Evolutionary conservation across 2,797 vertebrate genomes (phyloP).

Genomic region (Epinephelus coioides): DNA sequence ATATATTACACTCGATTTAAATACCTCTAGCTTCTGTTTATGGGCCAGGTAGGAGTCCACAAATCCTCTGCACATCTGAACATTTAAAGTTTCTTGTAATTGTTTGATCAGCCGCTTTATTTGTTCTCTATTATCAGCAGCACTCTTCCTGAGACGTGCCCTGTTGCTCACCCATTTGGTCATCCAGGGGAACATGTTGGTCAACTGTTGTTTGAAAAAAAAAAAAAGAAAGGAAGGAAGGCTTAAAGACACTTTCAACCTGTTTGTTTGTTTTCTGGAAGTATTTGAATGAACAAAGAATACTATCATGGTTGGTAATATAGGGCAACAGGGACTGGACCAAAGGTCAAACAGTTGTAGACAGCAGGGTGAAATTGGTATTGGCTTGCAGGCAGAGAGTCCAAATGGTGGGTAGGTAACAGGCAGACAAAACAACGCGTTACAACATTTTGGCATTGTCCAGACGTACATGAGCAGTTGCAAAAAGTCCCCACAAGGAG

Average conservation of each 20-base stretch:
- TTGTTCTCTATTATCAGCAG: not conserved
- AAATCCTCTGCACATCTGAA: slow-evolving; percentile 20
- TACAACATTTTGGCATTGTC: no score
- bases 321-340: no score
- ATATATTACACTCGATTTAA: not conserved
- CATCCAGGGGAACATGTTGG: not conserved
- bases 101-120: not conserved
- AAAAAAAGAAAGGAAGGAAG: not conserved
- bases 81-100: slow-evolving; percentile 1
- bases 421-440: no score
- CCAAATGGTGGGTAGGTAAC: no score
- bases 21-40: slow-evolving; percentile 10
- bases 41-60: slow-evolving; percentile 5
- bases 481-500: no score
- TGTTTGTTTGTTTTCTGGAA: not conserved
- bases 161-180: not conserved
- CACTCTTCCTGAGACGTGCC: not conserved
- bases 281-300: no score
- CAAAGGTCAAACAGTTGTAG: no score
- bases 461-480: no score
- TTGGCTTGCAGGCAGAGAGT: no score
- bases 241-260: not conserved
- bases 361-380: no score
- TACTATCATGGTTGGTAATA: no score
- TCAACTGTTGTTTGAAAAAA: not conserved